These are phyloP conservation scores for Dasyurus viverrinus DNA, from an alignment of 2,113 vertebrate genomes.

Conservation along the genomic window DNA sequence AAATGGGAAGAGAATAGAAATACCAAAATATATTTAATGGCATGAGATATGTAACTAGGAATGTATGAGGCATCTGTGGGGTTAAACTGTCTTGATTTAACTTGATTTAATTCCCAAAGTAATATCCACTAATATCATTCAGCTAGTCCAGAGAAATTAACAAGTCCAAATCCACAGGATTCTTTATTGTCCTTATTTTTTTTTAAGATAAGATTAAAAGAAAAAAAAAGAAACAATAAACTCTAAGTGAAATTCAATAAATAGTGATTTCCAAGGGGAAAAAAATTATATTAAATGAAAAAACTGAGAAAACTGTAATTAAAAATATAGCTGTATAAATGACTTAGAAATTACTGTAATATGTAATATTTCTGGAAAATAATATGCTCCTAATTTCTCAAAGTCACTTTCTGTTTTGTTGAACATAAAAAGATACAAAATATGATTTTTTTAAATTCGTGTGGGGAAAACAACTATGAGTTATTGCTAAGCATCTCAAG, in stretches of 20 bases:
- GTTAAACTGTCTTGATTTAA: neutral
- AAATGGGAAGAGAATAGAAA: neutral
- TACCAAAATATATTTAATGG: neutral
- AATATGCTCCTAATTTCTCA: neutral
- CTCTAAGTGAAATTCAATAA: neutral
- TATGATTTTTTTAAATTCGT: neutral
- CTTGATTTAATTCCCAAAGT: neutral
- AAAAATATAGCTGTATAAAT: neutral
- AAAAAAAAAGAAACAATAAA: neutral
- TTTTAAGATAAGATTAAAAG: neutral
- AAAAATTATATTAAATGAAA: neutral
- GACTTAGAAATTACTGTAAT: neutral
- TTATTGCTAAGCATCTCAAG: neutral
- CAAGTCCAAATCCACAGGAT: neutral
- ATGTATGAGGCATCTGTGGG: neutral
- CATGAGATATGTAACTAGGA: neutral
- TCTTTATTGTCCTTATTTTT: neutral
- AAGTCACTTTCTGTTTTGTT: neutral
- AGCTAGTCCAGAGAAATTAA: neutral
- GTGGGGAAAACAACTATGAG: neutral
- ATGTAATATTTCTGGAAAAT: conserved; percentile 20
- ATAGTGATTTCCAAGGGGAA: neutral
- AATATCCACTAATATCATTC: neutral
- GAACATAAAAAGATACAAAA: neutral
- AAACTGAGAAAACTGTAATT: neutral